Evolutionary conservation across 2,113 vertebrate species (phyloP), one percentile per base, ranked within the genome.

Genomic region (Panthera leo): DNA sequence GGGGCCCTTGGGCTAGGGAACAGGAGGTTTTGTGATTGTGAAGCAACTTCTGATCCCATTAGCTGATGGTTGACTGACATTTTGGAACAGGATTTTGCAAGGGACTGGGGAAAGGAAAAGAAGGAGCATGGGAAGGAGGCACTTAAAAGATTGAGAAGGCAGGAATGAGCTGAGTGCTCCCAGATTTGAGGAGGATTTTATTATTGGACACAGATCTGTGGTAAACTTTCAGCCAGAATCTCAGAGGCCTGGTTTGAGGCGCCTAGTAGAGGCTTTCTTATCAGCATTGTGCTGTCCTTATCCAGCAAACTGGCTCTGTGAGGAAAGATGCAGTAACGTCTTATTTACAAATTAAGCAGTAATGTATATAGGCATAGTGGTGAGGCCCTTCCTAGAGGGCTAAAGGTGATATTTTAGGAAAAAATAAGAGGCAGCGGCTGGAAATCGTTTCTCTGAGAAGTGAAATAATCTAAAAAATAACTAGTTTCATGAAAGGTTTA

Each of bases 31-130:
- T 93, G 86, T 95, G 96, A 97, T 90, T 90, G 58, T 96, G 92
- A 97, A 85, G 97, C 96, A 97, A 96, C 80, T 96, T 96, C 91
- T 97, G 89, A 96, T 97, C 94, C 92, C 94, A 92, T 97, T 97
- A 98, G 85, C 97, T 98, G 96, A 97, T 93, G 94, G 78, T 82
- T 97, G 97, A 96, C 85, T 98, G 97, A 96, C 97, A 95, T 97
- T 97, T 97, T 97, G 97, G 97, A 98, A 94, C 53, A 78, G 42
- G 90, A 85, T 96, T 98, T 98, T 97, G 96, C 88, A 94, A 97
- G 97, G 96, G 91, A 88, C 61, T 63, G 83, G 96, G 96, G 95
- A 95, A 96, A 97, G 97, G 92, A 96, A 96, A 94, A 88, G 91
- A 90, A 96, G 73, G 86, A 93, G 36, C 73, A 82, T 91, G 96